Base-by-base conservation (phyloP, 2,888 invertebrate species). In the Siphlonurus alternatus region DNA sequence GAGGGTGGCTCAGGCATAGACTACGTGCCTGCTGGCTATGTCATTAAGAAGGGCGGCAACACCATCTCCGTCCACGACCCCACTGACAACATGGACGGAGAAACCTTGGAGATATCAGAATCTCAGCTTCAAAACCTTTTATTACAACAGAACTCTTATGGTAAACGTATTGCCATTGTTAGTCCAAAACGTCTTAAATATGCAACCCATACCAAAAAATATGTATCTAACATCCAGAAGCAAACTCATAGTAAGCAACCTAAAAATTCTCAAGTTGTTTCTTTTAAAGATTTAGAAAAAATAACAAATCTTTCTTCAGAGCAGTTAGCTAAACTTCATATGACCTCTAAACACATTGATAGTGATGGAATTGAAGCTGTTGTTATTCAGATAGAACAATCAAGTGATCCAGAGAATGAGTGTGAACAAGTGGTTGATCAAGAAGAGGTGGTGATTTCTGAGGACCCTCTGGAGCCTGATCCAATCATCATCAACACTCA, bases 381-480 rank as follows among this genome's bases (percentile, higher is more conserved):
- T 18, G 61, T 61, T 22, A 61, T 61, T n/a, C 25, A 61, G 5
- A 20, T 61, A 3, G 61, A 60, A 23, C 23, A 60, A 23, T 15
- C 60, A 10, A 60, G 60, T 38, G 38, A 38, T 38, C 38, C 5
- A 38, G 38, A 38, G 38, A 38, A 38, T 38, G 38, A 38, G 15
- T 3, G 23, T 56, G 56, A 59, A n/a, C 5, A 59, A 22, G 63
- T 63, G 1, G 22, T 22, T 59, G 56, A 60, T 2, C 59, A 64
- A 23, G 64, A 53, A 5, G 64, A 60, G 7, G 64, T 59, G 53
- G 38, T 59, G 18, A 53, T 59, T 51, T 51, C 22, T 20, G 64
- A 64, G 20, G 61, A 64, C 19, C 51, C 20, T 1, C 23, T 59
- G 23, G 64, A 61, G 24, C 53, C 61, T 2, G 24, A 54, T 2